Percentiles rank a stretch among this genome's conserved stretches.
phyloP scores from a whole-genome alignment of 2,888 invertebrate species.

The Diarsia mendica region DNA sequence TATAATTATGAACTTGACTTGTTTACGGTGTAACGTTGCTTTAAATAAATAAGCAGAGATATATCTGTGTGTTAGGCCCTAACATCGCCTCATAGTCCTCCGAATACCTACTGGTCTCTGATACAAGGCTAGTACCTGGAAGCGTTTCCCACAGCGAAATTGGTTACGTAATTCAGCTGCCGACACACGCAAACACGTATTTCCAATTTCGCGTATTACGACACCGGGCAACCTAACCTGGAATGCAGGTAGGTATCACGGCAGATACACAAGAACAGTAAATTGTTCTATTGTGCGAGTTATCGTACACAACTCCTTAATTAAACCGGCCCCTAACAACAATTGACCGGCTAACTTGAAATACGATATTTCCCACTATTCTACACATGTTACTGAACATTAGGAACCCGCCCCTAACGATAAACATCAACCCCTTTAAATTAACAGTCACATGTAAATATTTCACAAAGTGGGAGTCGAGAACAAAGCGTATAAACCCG shows the following conservation, averaged over 20 bases:
- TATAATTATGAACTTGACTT: too few species aligned
- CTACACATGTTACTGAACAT: constrained; percentile 41
- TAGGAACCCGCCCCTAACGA: constrained; percentile 33
- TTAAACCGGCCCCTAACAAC: constrained; percentile 43
- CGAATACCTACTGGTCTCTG: not conserved
- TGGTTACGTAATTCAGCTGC: constrained; percentile 18
- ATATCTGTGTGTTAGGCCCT: not conserved
- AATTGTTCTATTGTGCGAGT: constrained; percentile 12
- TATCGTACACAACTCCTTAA: constrained; percentile 44
- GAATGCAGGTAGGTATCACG: constrained; percentile 2
- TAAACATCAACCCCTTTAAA: constrained; percentile 61
- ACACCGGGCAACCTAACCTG: not conserved
- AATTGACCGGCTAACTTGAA: constrained; percentile 38
- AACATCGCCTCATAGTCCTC: not conserved
- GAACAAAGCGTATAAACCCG: constrained; percentile 50
- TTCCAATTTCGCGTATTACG: constrained; percentile 24
- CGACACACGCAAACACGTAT: constrained; percentile 14
- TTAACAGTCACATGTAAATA: constrained; percentile 57
- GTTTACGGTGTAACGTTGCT: too few species aligned
- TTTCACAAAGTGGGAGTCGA: constrained; percentile 47
- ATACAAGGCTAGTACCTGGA: constrained; percentile 18
- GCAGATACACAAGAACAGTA: not conserved
- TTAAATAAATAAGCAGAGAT: too few species aligned
- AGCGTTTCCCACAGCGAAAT: constrained; percentile 24
- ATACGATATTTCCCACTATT: constrained; percentile 47